Conservation (phyloP, 2,888 invertebrate species). For the Anthophora plumipes region DNA sequence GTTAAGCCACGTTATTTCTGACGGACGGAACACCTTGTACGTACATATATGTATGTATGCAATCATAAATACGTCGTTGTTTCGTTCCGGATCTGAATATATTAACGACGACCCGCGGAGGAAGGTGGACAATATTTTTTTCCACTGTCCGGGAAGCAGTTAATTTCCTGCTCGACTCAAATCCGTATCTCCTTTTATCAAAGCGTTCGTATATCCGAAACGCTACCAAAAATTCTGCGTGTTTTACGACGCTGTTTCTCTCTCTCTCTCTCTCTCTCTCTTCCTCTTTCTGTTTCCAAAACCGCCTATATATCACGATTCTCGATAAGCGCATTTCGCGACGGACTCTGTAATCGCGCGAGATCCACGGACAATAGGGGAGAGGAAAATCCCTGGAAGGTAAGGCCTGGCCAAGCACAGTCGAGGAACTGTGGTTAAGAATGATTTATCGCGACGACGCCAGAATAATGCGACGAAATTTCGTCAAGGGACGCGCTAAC, state of each 20-base stretch:
- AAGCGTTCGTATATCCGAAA: constrained; percentile 34
- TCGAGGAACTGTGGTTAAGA: constrained; percentile 33
- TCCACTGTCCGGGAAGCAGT: constrained; percentile 36
- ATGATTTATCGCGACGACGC: constrained; percentile 46
- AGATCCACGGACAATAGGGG: constrained; percentile 25
- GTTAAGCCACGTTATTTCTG: too few species aligned
- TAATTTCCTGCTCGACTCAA: constrained; percentile 39
- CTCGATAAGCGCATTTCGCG: constrained; percentile 34
- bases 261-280: not conserved
- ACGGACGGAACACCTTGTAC: too few species aligned
- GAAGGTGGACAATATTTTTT: constrained; percentile 43
- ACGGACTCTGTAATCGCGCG: constrained; percentile 10
- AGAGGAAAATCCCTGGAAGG: constrained; percentile 1
- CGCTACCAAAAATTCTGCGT: constrained; percentile 32
- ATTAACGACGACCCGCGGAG: constrained; percentile 21
- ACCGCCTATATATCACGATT: constrained; percentile 28
- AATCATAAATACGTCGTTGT: constrained; percentile 18
- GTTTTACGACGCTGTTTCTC: constrained; percentile 22
- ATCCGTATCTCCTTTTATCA: constrained; percentile 53
- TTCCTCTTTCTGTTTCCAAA: not conserved
- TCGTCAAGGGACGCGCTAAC: constrained; percentile 28
- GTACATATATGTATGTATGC: not conserved
- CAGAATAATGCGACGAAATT: constrained; percentile 38
- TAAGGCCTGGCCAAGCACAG: constrained; percentile 6
- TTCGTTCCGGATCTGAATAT: constrained; percentile 42